A percentile compares a stretch with the other conserved stretches of the same genome.
Evolutionary conservation across 2,888 invertebrate genomes (phyloP).

Genomic region (Prosapia bicincta): DNA sequence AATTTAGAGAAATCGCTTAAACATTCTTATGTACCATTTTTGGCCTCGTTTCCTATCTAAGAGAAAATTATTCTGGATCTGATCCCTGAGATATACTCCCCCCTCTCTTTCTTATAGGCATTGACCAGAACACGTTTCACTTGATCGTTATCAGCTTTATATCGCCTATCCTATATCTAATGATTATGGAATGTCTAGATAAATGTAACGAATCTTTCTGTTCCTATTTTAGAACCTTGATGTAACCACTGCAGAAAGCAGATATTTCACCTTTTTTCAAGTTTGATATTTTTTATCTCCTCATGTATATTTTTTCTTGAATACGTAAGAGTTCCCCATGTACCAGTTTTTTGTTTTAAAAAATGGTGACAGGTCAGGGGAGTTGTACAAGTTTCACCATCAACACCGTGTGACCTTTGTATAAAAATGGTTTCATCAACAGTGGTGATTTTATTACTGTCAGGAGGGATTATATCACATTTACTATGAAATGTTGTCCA

Average conservation of each 20-base stretch:
- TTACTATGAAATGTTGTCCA: too few relatives aligned
- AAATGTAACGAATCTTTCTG: conserved; percentile 28
- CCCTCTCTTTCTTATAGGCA: conserved; percentile 13
- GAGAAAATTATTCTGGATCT: conserved; percentile 5
- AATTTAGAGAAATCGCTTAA: conserved; percentile 6
- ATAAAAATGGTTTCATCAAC: neutral
- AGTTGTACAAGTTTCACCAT: conserved; percentile 14
- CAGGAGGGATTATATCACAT: neutral
- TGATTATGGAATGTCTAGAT: neutral
- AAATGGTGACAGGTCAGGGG: conserved; percentile 7
- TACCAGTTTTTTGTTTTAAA: too few relatives aligned
- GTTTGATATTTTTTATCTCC: too few relatives aligned
- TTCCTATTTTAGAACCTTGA: conserved; percentile 24
- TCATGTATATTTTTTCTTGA: too few relatives aligned
- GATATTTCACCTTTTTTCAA: conserved; percentile 41
- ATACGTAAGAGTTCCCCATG: too few relatives aligned
- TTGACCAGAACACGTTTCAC: conserved; percentile 2
- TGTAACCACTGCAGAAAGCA: neutral
- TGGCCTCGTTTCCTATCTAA: conserved; percentile 5
- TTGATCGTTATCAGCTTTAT: neutral
- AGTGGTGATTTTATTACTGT: conserved; percentile 4
- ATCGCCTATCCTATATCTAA: neutral
- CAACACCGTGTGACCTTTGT: neutral
- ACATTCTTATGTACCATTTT: conserved; percentile 17
- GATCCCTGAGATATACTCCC: conserved; percentile 11